Base-by-base conservation (phyloP, 2,113 vertebrate genomes). In the Paralichthys olivaceus region DNA sequence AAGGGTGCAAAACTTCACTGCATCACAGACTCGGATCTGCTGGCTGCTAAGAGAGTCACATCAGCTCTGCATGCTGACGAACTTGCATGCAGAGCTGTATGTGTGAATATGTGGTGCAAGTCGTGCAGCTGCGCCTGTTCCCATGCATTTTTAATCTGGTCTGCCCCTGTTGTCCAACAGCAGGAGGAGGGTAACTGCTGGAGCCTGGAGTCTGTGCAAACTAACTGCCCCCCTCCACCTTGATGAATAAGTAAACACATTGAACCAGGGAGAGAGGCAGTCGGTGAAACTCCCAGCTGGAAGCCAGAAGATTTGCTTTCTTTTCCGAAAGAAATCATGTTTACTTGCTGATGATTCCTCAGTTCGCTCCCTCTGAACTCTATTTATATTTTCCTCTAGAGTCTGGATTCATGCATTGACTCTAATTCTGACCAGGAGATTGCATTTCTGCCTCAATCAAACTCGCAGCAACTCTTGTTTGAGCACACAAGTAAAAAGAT, bases 201-300 rank as follows among this genome's bases (percentile, higher is more conserved):
- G 71, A 68, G 75, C 66, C 80, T 49, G 53, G 61, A 90, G 77
- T 87, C 79, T 57, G 69, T 19, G 81, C 74, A 72, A 75, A 66
- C 59, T 45, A 7, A 37, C 79, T 9, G 61, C 14, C 64, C 23
- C 69, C 63, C 56, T 32, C 80, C 76, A 80, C 85, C 75, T 86
- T 80, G 76, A 93, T 94, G 85, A 94, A 93, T 94, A 94, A 94
- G 87, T 93, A 80, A 94, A 88, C 77, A 92, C 75, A 65, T 77
- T 29, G 84, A 89, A 81, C 74, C 69, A 57, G 77, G 84, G 79
- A 81, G 83, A 88, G 84, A 81, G 57, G 84, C 78, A 85, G 77
- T 72, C 40, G 2, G 72, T 79, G 68, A 85, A 83, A 80, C 72
- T 76, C 83, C 71, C 74, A 26, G 81, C 87, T 84, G 51, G 80